Evolutionary conservation across 2,113 vertebrate genomes (phyloP), one percentile per base, ranked within the genome.

Genomic region (Chloroceryle aenea): DNA sequence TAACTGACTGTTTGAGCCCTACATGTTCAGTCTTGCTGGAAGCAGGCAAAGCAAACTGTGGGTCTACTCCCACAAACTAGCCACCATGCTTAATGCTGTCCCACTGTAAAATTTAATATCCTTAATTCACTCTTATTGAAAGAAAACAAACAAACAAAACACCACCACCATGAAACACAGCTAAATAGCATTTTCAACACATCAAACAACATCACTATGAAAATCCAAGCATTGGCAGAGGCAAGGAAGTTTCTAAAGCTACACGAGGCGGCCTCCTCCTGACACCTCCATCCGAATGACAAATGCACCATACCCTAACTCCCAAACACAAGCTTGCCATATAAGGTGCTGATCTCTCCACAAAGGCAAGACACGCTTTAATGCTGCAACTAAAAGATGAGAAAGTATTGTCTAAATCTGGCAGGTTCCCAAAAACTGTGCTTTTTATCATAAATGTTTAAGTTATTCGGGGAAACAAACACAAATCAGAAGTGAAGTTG

Each of bases 301-400:
- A 32, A 93, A 69, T 7, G 4, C 6, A 3, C 83, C 6, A 2
- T 85, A 26, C 53, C 89, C 63, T 2, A 36, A 48, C 63, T 90
- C 88, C 89, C 52, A 19, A 67, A 50, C 85, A 64, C 71, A 4
- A 83, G 87, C 76, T 82, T 89, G 68, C 95, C 96, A 89, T 93
- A 95, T 92, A 96, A 92, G 95, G 92, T 85, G 81, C 76, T 89
- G 90, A 7, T 71, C 85, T 52, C 89, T 50, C 90, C 94, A 87
- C 96, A 81, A 85, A 95, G 72, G 87, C 95, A 93, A 90, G 94
- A 48, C 34, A 30, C 63, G 94, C 87, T 93, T 92, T 91, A 92
- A 84, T 56, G 85, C 85, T 78, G 80, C 84, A 50, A 73, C 77
- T 77, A 34, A 94, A 79, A 58, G 74, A 94, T 75, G 71, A 91